These are phyloP conservation scores for Wasmannia auropunctata DNA, from an alignment of 1,140 invertebrate genomes.

Conservation along the genomic window DNA sequence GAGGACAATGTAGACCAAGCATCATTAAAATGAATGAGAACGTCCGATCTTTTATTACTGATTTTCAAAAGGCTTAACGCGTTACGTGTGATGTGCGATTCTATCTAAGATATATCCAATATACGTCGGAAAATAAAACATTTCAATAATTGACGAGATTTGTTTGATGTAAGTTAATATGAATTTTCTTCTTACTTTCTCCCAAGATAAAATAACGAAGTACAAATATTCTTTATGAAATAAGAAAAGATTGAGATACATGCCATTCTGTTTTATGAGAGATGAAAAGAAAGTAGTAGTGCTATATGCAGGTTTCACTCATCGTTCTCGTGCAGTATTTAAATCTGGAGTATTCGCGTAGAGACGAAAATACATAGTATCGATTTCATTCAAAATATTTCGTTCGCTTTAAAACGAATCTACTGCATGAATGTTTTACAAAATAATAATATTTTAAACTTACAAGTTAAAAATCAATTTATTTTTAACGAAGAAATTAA, in stretches of 20 bases:
- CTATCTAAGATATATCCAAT: not conserved
- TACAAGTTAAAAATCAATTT: not conserved
- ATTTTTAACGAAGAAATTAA: not conserved
- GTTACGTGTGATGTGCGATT: not conserved
- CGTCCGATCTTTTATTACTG: not conserved
- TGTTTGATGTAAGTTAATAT: not conserved
- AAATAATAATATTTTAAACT: not conserved
- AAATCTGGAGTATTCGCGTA: not conserved
- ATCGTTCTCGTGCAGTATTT: constrained; percentile 19
- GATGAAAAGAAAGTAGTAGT: not conserved
- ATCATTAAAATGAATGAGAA: constrained; percentile 41
- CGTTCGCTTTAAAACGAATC: constrained; percentile 9
- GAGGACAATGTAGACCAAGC: constrained; percentile 18
- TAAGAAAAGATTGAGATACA: not conserved
- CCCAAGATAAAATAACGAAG: not conserved
- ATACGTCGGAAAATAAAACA: not conserved
- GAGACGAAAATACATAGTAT: constrained; percentile 32
- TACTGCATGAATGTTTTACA: not conserved
- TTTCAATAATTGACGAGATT: not conserved
- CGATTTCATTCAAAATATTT: constrained; percentile 31
- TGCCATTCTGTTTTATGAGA: not conserved
- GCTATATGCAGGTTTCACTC: not conserved
- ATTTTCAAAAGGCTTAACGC: not conserved
- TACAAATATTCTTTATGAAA: not conserved
- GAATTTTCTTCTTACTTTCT: not conserved